Evolutionary conservation across 2,113 vertebrate genomes (phyloP).

Genomic region (Polyodon spathula): DNA sequence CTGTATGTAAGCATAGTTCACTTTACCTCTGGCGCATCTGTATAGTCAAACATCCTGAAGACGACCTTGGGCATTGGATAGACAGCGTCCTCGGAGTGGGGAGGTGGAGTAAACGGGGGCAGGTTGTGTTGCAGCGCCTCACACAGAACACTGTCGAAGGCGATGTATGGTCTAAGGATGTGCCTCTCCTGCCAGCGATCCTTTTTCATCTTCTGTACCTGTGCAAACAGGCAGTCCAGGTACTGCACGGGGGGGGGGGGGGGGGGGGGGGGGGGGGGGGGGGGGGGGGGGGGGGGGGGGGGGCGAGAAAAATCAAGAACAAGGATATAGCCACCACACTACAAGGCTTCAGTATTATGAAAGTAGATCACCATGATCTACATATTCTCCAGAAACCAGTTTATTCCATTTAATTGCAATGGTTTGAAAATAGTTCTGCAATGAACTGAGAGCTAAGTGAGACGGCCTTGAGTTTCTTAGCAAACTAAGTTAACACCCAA

Average conservation of each 20-base stretch:
- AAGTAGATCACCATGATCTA: too few species aligned
- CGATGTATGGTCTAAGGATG: conserved; percentile 90
- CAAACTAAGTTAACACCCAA: too few species aligned
- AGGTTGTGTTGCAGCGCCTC: conserved; percentile 94
- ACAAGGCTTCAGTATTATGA: too few species aligned
- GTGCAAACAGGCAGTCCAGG: conserved; percentile 96
- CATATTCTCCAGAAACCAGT: not conserved
- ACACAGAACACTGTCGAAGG: conserved; percentile 93
- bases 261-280: not conserved
- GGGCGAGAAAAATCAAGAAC: not conserved
- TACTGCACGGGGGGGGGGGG: conserved; percentile 53
- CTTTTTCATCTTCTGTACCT: conserved; percentile 93
- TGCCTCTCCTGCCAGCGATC: conserved; percentile 96
- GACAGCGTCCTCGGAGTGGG: conserved; percentile 76
- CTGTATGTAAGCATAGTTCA: too few species aligned
- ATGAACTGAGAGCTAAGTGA: too few species aligned
- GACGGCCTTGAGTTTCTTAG: too few species aligned
- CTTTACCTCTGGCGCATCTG: conserved; percentile 84
- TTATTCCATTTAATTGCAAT: too few species aligned
- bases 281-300: not conserved
- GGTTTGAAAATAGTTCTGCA: too few species aligned
- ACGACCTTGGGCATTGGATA: conserved; percentile 87
- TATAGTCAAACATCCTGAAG: conserved; percentile 98
- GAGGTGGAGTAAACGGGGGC: conserved; percentile 90
- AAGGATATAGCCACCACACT: not conserved